These are phyloP conservation scores for Rousettus leschenaultii DNA, from an alignment of 2,113 vertebrate genomes.

Conservation along the genomic window DNA sequence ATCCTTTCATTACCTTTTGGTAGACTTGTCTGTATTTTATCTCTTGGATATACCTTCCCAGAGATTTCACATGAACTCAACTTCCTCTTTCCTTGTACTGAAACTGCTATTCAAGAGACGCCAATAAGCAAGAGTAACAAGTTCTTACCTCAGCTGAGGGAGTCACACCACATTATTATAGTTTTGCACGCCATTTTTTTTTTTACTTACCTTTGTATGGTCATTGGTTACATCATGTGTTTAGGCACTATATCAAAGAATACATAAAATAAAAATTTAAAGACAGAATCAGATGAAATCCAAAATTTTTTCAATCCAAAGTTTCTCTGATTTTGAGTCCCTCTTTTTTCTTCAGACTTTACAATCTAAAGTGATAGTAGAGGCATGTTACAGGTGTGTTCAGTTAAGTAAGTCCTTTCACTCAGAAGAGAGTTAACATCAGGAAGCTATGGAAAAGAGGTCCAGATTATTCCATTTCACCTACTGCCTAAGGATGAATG, in stretches of 20 bases:
- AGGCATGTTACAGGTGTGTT: not conserved
- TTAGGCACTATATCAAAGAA: not conserved
- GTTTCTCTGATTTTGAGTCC: not conserved
- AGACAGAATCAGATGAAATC: not conserved
- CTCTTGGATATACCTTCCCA: slow-evolving; percentile 21
- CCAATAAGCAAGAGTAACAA: not conserved
- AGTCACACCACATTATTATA: not conserved
- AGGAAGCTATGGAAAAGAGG: not conserved
- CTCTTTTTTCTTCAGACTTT: not conserved
- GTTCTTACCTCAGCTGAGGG: not conserved
- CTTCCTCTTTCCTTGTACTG: slow-evolving; percentile 50
- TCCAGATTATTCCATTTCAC: not conserved
- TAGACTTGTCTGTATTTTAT: not conserved
- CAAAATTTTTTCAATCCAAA: not conserved
- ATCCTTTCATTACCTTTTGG: not conserved
- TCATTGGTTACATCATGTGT: not conserved
- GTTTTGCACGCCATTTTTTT: not conserved
- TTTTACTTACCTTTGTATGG: not conserved
- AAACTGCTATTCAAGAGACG: not conserved
- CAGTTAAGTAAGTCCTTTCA: not conserved
- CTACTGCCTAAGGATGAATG: not conserved
- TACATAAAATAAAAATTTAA: not conserved
- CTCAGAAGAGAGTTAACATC: not conserved
- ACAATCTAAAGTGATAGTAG: not conserved
- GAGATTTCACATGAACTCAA: slow-evolving; percentile 10